Base-by-base conservation (phyloP, 2,113 vertebrate genomes). In the Aramus guarauna region DNA sequence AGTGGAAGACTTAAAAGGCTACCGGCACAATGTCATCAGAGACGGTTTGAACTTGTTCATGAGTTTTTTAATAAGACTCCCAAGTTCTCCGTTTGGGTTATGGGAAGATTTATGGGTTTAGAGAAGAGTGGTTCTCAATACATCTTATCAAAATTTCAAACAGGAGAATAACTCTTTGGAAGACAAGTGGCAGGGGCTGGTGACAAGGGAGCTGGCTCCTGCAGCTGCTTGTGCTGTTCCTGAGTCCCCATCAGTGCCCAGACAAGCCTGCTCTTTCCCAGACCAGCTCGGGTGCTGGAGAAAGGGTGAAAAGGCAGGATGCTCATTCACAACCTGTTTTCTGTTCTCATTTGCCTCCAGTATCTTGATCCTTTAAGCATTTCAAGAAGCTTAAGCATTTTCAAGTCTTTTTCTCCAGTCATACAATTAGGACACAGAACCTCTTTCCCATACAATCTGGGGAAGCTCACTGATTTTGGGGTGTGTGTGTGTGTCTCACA, bases 221-320 rank as follows among this genome's bases (percentile, higher is more conserved):
- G 27, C 10, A 32, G 88, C 48, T 45, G 45, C 45, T 4, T 34
- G 37, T n/a, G 26, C 10, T 9, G 0, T 6, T n/a, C 45, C 36
- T 0, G 0, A 20, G 6, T 12, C 23, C 36, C 19, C 37, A 6
- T 1, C 11, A 12, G 24, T 30, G 2, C 22, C 56, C 3, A 1
- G 5, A 66, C 14, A 12, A 47, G 39, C 3, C 56, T 29, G 15
- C 41, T 55, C 32, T 66, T 66, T 4, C 52, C 66, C n/a, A 45
- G 23, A 6, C 14, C 32, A 20, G 2, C 9, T 26, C 50, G 29
- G 69, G 36, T 41, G 34, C n/a, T 39, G 36, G 12, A 36, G 32
- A 15, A 73, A 39, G 12, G 4, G 0, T 5, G 6, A 18, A 48
- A 23, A 53, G 4, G 41, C 45, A 45, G 45, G 15, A 52, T 32